Evolutionary conservation across 37 sponge, comb jelly and placozoan genomes (phyloP).

Genomic region (Dysidea cf. avara): DNA sequence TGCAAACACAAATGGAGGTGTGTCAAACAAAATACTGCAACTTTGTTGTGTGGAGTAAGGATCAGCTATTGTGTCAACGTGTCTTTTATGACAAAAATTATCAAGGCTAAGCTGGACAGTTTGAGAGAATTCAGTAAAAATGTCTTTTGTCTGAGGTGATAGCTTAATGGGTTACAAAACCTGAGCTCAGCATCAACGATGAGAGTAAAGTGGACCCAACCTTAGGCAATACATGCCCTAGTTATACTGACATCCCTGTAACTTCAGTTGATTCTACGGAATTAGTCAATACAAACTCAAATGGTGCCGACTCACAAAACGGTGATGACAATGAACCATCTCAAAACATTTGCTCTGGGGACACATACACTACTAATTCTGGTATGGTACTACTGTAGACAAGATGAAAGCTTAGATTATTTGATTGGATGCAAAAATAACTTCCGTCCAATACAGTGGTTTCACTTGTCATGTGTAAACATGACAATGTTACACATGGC

Average conservation of each 20-base stretch:
- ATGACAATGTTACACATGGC: no score
- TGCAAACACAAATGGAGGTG: conserved; percentile 49
- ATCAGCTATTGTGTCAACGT: conserved; percentile 9
- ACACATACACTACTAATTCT: no score
- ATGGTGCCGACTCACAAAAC: no score
- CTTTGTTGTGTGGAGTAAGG: conserved; percentile 45
- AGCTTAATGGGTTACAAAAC: conserved; percentile 33
- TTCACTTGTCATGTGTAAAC: conserved; percentile 12
- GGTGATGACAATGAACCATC: no score
- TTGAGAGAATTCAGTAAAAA: background rate
- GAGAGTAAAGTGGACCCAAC: background rate
- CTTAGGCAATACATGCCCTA: no score
- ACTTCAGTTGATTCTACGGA: no score
- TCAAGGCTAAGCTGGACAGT: background rate
- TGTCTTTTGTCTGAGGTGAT: conserved; percentile 33
- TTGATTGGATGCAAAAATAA: conserved; percentile 18
- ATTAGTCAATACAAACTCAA: no score
- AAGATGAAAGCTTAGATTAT: no score
- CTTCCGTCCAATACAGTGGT: conserved; percentile 13
- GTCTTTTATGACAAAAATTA: conserved; percentile 8
- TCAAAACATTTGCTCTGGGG: no score
- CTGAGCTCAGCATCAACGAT: no score
- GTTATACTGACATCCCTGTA: no score
- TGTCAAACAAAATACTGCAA: conserved; percentile 37
- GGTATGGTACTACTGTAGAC: no score